Percentiles rank a stretch among this genome's conserved stretches.
phyloP scores from a whole-genome alignment of 2,888 invertebrate genomes.

The Tachina fera region DNA sequence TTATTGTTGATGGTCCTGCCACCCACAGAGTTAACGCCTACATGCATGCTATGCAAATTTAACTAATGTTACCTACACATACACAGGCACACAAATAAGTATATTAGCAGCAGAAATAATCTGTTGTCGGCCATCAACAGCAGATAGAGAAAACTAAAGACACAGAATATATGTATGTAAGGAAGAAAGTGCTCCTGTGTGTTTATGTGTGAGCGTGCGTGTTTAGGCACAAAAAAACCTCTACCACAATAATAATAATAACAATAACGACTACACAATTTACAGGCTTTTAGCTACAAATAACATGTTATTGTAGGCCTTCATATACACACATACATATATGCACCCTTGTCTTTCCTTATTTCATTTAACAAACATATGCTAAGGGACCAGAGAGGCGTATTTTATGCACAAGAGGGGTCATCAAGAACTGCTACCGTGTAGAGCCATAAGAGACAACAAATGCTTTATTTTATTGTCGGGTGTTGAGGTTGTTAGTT shows the following conservation, averaged over 20 bases:
- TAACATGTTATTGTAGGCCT: conserved; percentile 54
- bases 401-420: conserved; percentile 51
- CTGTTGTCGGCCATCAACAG: conserved; percentile 68
- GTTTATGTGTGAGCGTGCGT: not conserved
- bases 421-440: conserved; percentile 5
- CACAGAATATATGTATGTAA: not conserved
- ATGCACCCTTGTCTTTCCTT: conserved; percentile 4
- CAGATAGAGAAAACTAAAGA: conserved; percentile 40
- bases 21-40: conserved; percentile 59
- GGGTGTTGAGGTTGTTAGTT: not conserved
- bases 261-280: conserved; percentile 36
- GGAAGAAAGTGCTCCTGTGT: not conserved
- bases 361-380: conserved; percentile 52
- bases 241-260: conserved; percentile 47
- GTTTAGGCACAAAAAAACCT: conserved; percentile 1
- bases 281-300: conserved; percentile 46
- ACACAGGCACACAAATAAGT: not conserved
- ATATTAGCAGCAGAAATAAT: conserved; percentile 53
- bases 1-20: conserved; percentile 25
- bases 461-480: conserved; percentile 2
- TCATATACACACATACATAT: not conserved
- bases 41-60: conserved; percentile 59
- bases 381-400: conserved; percentile 52
- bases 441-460: not conserved
- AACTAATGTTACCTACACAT: not conserved